These are phyloP conservation scores for Heterotis niloticus DNA, from an alignment of 2,113 vertebrate species.

Conservation along the genomic window DNA sequence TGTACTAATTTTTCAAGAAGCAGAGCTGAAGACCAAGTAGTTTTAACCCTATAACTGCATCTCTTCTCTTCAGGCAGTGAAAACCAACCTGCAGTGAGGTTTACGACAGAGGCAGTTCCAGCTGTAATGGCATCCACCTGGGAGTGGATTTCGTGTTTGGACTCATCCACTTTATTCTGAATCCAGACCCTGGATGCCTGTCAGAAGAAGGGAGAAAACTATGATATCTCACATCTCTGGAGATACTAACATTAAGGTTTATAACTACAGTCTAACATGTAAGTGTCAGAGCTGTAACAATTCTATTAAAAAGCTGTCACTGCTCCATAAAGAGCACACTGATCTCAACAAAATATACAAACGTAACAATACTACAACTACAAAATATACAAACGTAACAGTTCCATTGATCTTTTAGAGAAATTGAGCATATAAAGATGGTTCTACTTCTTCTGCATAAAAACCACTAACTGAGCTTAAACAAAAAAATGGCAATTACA, in stretches of 20 bases:
- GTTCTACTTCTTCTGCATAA: not conserved
- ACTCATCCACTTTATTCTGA: slow-evolving; percentile 99
- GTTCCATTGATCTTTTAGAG: no score
- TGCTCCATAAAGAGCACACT: no score
- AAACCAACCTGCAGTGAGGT: slow-evolving; percentile 91
- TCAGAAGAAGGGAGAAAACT: slow-evolving; percentile 37
- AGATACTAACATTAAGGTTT: not conserved
- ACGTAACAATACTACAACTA: no score
- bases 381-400: no score
- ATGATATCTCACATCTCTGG: not conserved
- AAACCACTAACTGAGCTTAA: not conserved
- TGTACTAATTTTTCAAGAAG: no score
- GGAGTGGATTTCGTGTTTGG: slow-evolving; percentile 98
- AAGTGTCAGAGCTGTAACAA: not conserved
- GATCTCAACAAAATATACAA: no score
- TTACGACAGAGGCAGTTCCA: slow-evolving; percentile 96
- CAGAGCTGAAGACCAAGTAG: not conserved
- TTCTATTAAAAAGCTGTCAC: no score
- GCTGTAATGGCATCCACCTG: slow-evolving; percentile 98
- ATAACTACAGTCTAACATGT: not conserved
- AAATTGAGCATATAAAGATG: no score
- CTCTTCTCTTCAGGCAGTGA: not conserved
- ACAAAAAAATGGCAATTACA: not conserved
- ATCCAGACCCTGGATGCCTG: slow-evolving; percentile 97
- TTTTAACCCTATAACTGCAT: no score